Percentiles rank a stretch among this genome's conserved stretches.
Evolutionary conservation across 1,140 invertebrate genomes (phyloP).

Genomic region (Hermetia illucens): DNA sequence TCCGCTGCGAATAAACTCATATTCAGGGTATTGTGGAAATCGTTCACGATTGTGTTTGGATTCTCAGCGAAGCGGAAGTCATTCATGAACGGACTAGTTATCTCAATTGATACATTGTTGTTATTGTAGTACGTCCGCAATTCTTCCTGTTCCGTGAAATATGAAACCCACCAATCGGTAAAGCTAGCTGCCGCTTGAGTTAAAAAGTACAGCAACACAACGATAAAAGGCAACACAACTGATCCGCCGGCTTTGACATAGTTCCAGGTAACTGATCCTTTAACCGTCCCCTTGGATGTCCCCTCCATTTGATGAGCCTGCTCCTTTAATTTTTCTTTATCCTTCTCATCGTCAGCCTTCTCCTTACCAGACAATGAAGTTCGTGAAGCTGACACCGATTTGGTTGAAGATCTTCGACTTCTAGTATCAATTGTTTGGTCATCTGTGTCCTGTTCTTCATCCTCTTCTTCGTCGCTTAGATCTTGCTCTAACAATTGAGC

Average conservation of each 20-base stretch:
- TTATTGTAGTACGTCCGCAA: too few relatives aligned
- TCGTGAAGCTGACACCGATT: not conserved
- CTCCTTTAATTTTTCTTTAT: constrained; percentile 3
- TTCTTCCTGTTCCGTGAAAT: not conserved
- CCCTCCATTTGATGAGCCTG: constrained; percentile 4
- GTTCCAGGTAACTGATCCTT: constrained; percentile 7
- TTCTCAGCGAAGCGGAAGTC: not conserved
- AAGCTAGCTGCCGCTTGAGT: constrained; percentile 47
- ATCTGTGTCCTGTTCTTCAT: not conserved
- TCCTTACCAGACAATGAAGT: not conserved
- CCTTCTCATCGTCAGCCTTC: not conserved
- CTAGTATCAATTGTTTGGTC: constrained; percentile 1
- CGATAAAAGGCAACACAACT: constrained; percentile 25
- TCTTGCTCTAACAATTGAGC: constrained; percentile 24
- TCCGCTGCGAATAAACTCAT: too few relatives aligned
- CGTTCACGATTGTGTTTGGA: not conserved
- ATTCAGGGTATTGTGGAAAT: not conserved
- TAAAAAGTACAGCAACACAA: constrained; percentile 36
- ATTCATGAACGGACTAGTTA: too few relatives aligned
- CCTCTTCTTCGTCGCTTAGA: not conserved
- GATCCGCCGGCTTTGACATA: constrained; percentile 41
- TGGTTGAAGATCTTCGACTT: not conserved
- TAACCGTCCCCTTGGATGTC: constrained; percentile 8
- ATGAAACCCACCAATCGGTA: constrained; percentile 60
- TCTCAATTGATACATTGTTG: too few relatives aligned